Percentiles rank a stretch among this genome's conserved stretches.
Evolutionary conservation across 2,113 vertebrate genomes (phyloP).

Genomic region (Choloepus hoffmanni): DNA sequence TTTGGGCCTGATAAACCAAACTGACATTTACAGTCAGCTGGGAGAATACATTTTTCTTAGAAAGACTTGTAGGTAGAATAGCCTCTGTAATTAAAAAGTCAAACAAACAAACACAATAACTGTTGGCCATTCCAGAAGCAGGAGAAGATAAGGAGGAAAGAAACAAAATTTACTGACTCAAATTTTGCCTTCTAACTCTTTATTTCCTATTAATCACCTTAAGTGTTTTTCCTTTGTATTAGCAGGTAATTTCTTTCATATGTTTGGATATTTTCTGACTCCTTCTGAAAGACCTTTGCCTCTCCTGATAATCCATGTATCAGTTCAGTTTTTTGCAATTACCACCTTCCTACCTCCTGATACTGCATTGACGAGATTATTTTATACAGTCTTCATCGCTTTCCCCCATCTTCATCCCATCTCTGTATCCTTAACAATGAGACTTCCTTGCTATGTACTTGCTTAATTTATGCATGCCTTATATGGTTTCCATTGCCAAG

Average conservation of each 20-base stretch:
- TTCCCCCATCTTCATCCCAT: background rate
- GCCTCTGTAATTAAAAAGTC: conserved; percentile 33
- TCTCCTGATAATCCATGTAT: background rate
- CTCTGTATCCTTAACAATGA: background rate
- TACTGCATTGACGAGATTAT: background rate
- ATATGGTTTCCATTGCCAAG: conserved; percentile 23
- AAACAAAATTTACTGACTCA: background rate
- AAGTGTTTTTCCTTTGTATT: background rate
- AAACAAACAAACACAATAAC: background rate
- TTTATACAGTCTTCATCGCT: background rate
- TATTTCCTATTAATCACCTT: background rate
- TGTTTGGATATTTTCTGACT: background rate
- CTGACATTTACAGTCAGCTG: conserved; percentile 35
- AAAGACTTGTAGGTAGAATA: conserved; percentile 40
- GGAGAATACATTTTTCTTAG: background rate
- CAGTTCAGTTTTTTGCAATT: background rate
- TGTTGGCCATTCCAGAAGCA: background rate
- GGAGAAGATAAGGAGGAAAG: background rate
- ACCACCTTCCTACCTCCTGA: background rate
- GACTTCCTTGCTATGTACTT: background rate
- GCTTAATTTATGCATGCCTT: conserved; percentile 57
- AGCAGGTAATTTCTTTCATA: background rate
- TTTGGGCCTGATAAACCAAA: background rate
- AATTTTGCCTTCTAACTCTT: background rate
- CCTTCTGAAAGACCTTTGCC: background rate